Conservation (phyloP, 2,113 vertebrate species). For the Apeltes quadracus region DNA sequence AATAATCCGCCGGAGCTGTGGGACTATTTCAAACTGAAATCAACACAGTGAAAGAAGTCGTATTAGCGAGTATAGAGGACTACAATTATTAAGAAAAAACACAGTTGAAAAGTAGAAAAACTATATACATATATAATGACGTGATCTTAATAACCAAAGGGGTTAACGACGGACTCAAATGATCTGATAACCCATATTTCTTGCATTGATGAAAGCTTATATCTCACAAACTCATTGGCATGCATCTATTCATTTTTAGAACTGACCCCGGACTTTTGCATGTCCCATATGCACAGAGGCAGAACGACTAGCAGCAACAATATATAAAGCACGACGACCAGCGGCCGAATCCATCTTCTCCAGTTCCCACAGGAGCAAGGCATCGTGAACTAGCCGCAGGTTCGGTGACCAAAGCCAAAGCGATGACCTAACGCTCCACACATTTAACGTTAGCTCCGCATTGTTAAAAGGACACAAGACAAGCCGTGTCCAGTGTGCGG, state of each 20-base stretch:
- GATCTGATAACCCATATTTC: background rate
- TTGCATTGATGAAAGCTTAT: background rate
- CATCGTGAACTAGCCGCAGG: constrained; percentile 74
- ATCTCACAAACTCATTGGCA: background rate
- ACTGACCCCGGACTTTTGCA: constrained; percentile 91
- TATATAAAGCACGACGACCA: constrained; percentile 89
- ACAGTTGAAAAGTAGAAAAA: too few species aligned
- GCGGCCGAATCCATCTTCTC: constrained; percentile 94
- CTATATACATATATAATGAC: too few species aligned
- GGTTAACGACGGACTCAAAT: background rate
- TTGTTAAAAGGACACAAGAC: background rate
- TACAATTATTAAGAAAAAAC: background rate
- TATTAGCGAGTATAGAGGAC: background rate
- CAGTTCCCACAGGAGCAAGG: constrained; percentile 95
- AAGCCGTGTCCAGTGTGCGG: rapidly evolving
- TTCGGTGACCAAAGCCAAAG: constrained; percentile 13
- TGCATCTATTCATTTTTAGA: background rate
- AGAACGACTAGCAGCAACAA: constrained; percentile 87
- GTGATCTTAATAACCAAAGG: too few species aligned
- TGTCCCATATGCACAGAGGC: constrained; percentile 90
- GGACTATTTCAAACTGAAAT: background rate
- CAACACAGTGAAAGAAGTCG: background rate
- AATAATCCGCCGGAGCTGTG: background rate
- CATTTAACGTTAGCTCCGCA: constrained; percentile 38
- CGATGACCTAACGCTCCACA: background rate